Evolutionary conservation across 23 tunicate species (phyloP).

Genomic region (Ascidia mentula): DNA sequence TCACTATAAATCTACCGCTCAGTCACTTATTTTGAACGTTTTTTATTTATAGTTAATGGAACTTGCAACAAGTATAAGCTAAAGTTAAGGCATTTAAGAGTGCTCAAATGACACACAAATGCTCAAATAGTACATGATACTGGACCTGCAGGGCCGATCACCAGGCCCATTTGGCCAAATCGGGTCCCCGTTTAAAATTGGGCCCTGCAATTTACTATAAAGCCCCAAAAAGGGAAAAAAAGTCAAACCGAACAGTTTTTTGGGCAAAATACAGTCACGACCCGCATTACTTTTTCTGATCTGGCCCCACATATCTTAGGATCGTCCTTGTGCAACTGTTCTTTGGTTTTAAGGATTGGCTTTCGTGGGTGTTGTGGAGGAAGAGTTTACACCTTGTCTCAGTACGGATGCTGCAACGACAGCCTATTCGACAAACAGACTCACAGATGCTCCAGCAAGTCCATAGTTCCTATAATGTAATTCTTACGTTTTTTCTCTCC

Average conservation of each 20-base stretch:
- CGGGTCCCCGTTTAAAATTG: background rate
- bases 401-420: background rate
- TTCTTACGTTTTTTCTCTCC: no score
- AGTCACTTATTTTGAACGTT: background rate
- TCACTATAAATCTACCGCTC: background rate
- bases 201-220: background rate
- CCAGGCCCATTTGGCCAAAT: no score
- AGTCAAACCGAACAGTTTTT: no score
- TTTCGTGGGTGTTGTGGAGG: background rate
- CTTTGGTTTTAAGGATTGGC: background rate
- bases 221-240: background rate
- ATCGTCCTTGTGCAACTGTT: no score
- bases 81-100: no score
- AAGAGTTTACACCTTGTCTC: background rate
- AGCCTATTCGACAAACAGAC: background rate
- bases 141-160: no score
- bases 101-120: background rate
- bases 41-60: no score
- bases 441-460: background rate
- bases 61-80: background rate
- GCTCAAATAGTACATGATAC: background rate
- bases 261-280: background rate
- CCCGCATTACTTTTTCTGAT: background rate
- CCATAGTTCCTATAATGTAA: background rate
- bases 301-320: background rate